Base-by-base conservation (phyloP, 2,797 vertebrate species). In the Galago senegalensis region DNA sequence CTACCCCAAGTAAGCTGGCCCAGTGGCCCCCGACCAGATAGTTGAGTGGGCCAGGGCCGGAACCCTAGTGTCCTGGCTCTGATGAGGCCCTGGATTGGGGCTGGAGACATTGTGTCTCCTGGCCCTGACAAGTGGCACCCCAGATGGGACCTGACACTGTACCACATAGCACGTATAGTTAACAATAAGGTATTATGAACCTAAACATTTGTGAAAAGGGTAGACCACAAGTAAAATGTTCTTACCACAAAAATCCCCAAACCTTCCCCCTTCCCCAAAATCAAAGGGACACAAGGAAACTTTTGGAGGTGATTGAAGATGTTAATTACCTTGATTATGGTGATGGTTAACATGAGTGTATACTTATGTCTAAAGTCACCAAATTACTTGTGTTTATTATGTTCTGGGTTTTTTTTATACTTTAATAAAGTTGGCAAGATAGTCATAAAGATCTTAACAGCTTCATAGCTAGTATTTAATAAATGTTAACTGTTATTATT, bases 401-500 rank as follows among this genome's bases (percentile, higher is more conserved):
- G 23, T 75, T 29, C 5, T 49, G 37, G 14, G 0, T 85, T 46
- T 46, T 85, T 27, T 58, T 67, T 82, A 43, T 58, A 69, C 43
- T 16, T 72, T 25, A 84, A 72, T 75, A 73, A 89, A 75, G 18
- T 60, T 89, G 72, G 53, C 76, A 69, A 77, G 60, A 40, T 84
- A 82, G 91, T 75, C 40, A 77, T 40, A 53, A 90, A 79, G 25
- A 86, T 1, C n/a, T 89, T 77, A 82, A 7, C 27, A 53, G 49
- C 49, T 53, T 53, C 9, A 14, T 49, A 93, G 20, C 13, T 73
- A 89, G 63, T 53, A 56, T 11, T 72, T 53, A 17, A 84, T 43
- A 89, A 89, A 81, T 67, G 10, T 81, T 81, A 80, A 72, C 29
- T 85, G 65, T 56, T 85, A 23, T 87, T 58, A 75, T 89, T 63